phyloP scores from a whole-genome alignment of 1,140 invertebrate genomes.

The Drosophila aff. region DNA sequence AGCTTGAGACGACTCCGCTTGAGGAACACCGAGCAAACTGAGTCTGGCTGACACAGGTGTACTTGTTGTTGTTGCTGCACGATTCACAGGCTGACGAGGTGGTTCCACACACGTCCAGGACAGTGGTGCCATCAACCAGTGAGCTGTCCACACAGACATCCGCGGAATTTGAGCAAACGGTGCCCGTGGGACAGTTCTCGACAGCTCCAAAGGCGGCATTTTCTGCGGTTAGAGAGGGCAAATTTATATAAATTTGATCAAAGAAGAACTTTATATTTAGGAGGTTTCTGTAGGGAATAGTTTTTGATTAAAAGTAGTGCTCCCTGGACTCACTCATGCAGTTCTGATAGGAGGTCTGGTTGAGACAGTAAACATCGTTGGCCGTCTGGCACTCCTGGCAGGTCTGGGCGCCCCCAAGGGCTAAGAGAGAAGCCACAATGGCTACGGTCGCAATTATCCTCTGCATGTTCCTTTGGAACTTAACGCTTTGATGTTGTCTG shows the following conservation, averaged over 20 bases:
- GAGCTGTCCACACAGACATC: constrained; percentile 26
- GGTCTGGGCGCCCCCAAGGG: not conserved
- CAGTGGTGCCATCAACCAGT: not conserved
- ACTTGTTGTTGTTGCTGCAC: constrained; percentile 22
- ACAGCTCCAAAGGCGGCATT: constrained; percentile 4
- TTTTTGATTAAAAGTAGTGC: not conserved
- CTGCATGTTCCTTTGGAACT: constrained; percentile 26
- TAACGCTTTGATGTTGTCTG: not conserved
- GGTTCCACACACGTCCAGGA: constrained; percentile 42
- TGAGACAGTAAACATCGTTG: constrained; percentile 40
- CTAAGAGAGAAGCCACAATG: constrained; percentile 5
- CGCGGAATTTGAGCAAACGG: constrained; percentile 48
- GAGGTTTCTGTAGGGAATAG: too few relatives aligned
- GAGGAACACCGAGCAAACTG: constrained; percentile 55
- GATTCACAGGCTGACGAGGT: constrained; percentile 6
- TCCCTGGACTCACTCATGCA: constrained; percentile 49
- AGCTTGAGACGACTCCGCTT: not conserved
- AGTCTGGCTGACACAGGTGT: constrained; percentile 57
- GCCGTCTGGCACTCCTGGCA: constrained; percentile 32
- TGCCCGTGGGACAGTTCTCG: constrained; percentile 12
- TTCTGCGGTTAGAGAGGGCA: not conserved
- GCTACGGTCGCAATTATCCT: constrained; percentile 10
- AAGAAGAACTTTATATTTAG: too few relatives aligned
- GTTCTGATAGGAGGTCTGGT: constrained; percentile 41
- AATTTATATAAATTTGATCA: too few relatives aligned